Evolutionary conservation across 2,888 invertebrate species (phyloP).

Genomic region (Tinea pellionella): DNA sequence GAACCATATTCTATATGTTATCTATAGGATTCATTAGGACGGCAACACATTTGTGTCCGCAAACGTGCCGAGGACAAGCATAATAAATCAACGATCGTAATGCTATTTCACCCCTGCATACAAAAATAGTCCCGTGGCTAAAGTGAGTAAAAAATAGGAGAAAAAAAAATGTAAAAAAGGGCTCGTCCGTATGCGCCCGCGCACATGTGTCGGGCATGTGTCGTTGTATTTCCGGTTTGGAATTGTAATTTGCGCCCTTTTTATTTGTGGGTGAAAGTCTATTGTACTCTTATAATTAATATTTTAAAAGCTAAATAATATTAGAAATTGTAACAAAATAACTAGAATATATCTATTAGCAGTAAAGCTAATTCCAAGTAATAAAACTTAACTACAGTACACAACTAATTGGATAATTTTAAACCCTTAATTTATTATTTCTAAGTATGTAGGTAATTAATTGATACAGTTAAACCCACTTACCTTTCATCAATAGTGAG

Average conservation of each 20-base stretch:
- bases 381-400: background rate
- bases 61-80: background rate
- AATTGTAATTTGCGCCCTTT: conserved; percentile 40
- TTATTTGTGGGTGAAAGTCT: conserved; percentile 27
- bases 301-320: too few relatives aligned
- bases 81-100: background rate
- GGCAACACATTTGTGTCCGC: background rate
- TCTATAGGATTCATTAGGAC: background rate
- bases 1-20: background rate
- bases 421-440: background rate
- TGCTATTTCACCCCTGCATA: conserved; percentile 35
- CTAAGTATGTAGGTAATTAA: background rate
- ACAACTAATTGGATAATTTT: background rate
- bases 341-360: too few relatives aligned
- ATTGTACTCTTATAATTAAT: background rate
- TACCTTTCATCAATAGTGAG: too few relatives aligned
- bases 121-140: conserved; percentile 41
- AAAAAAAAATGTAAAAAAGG: conserved; percentile 52
- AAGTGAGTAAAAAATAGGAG: conserved; percentile 44
- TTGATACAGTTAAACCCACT: background rate
- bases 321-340: background rate
- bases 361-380: too few relatives aligned
- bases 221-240: conserved; percentile 52
- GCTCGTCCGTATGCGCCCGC: conserved; percentile 36
- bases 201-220: conserved; percentile 58